Conservation (phyloP, 2,113 vertebrate species). For the Vombatus ursinus region DNA sequence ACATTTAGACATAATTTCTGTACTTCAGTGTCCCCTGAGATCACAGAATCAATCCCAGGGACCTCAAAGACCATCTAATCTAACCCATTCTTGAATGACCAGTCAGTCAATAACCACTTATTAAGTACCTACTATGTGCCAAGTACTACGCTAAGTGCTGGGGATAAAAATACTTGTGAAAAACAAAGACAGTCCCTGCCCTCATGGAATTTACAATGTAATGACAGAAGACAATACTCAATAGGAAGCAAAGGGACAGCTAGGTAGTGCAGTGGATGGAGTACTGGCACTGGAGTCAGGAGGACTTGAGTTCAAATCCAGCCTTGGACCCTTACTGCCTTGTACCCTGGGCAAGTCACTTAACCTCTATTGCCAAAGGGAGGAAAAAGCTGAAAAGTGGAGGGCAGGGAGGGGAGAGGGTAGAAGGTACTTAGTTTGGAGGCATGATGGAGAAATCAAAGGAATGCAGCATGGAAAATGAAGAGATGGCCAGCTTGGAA, state of each 20-base stretch:
- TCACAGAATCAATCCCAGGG: not conserved
- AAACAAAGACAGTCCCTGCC: no score
- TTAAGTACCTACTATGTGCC: not conserved
- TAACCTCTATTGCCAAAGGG: no score
- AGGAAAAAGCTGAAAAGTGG: not conserved
- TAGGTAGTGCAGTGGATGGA: no score
- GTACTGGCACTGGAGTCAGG: no score
- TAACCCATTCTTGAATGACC: not conserved
- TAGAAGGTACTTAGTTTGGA: not conserved
- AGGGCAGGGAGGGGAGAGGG: not conserved
- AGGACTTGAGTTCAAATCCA: not conserved
- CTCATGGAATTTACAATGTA: not conserved
- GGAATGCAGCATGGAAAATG: not conserved
- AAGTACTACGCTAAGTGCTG: not conserved
- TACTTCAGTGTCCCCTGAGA: not conserved
- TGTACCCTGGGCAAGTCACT: not conserved
- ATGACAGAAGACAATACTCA: not conserved
- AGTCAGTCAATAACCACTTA: no score
- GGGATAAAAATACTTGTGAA: not conserved
- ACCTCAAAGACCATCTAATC: not conserved
- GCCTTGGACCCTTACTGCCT: not conserved
- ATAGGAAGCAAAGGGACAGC: not conserved
- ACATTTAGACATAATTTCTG: not conserved
- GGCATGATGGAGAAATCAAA: not conserved
- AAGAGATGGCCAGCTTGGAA: no score